Evolutionary conservation across 2,797 vertebrate genomes (phyloP), one percentile per base, ranked within the genome.

Genomic region (Oreochromis mossambicus): DNA sequence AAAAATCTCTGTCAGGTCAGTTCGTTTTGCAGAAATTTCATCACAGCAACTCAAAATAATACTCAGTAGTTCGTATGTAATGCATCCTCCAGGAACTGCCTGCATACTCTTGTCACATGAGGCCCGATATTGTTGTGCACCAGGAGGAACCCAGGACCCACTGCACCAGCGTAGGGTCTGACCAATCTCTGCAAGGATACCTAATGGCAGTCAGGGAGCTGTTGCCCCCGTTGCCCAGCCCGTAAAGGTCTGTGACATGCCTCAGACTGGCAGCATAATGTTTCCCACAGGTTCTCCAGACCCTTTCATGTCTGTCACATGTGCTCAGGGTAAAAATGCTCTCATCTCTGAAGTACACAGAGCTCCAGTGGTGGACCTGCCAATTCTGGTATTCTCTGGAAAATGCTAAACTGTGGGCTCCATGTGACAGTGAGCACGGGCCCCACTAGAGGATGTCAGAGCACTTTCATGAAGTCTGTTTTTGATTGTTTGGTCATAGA

Each of bases 231-330:
- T 19, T 50, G 17, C 48, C 17, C 17, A 50, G 48, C 48, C 48
- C 19, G 46, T 19, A 50, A 19, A 50, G 48, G 48, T 50, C 48
- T 50, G 8, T 51, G 48, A 51, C 17, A 51, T 10, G 3, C 19
- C 8, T 51, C 26, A 26, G 26, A 26, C 48, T 5, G 48, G 48
- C 48, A 51, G 48, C 17, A 51, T 51, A 51, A 50, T 50, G 48
- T 50, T n/a, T 2, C 17, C 48, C 48, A 9, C 0, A 4, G 48
- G 17, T 50, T n/a, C 17, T 0, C 48, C 17, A 10, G 48, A 51
- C 8, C 8, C 19, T 51, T 51, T n/a, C 19, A n/a, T 3, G 3
- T n/a, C 19, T 51, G 19, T 51, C 48, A 51, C 19, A 50, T 50
- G 48, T n/a, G 19, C 48, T 10, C 19, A 10, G 5, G 17, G 17